Evolutionary conservation across 92 coral and sea anemone species (phyloP).

Genomic region (Zoanthus gigantus): DNA sequence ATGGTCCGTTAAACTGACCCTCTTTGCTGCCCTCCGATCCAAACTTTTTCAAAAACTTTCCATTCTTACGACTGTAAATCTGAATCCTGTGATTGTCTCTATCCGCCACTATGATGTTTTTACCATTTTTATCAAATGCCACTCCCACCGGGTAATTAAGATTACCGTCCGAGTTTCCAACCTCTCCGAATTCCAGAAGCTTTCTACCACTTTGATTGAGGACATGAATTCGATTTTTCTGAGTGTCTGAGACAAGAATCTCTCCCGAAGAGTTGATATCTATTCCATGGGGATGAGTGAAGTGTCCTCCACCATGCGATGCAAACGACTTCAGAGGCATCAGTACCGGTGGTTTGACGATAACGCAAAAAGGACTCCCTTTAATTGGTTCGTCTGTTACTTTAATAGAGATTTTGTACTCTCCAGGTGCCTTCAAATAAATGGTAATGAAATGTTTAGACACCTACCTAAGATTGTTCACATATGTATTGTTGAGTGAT

Average conservation of each 20-base stretch:
- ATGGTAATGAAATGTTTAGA: neutral
- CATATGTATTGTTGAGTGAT: too few relatives aligned
- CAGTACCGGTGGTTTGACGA: conserved; percentile 79
- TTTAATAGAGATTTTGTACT: conserved; percentile 57
- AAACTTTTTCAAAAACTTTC: conserved; percentile 78
- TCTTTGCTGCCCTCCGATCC: conserved; percentile 75
- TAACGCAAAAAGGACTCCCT: conserved; percentile 79
- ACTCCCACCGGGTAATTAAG: conserved; percentile 84
- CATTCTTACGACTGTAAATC: conserved; percentile 77
- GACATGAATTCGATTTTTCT: conserved; percentile 81
- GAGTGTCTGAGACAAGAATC: conserved; percentile 85
- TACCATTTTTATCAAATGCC: conserved; percentile 83
- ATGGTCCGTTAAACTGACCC: conserved; percentile 85
- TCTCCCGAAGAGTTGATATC: conserved; percentile 78
- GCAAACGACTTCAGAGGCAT: conserved; percentile 82
- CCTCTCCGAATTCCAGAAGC: conserved; percentile 74
- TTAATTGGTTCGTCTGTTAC: conserved; percentile 72
- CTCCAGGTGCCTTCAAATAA: conserved; percentile 60
- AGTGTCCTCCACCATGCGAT: conserved; percentile 79
- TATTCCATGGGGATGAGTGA: conserved; percentile 87
- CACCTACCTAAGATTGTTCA: too few relatives aligned
- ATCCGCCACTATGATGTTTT: conserved; percentile 82
- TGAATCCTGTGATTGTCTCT: conserved; percentile 85
- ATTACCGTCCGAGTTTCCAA: conserved; percentile 75
- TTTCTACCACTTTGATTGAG: conserved; percentile 74